These are phyloP conservation scores for Lasioglossum pauxillum DNA, from an alignment of 2,888 invertebrate genomes.

Conservation along the genomic window DNA sequence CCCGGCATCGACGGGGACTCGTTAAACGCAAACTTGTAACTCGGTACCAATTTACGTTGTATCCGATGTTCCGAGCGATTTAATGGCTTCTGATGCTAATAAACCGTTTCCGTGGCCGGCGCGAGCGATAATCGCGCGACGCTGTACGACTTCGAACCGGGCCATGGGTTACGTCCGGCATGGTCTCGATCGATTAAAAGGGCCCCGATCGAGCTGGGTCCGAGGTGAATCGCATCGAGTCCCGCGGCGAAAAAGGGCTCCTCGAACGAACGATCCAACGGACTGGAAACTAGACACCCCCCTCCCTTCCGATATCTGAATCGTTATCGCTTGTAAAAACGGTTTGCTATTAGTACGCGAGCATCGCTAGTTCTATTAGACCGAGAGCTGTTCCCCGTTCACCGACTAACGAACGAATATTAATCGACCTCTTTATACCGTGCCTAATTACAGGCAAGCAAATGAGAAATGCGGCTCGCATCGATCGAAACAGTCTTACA, in stretches of 20 bases:
- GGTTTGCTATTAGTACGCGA: slow-evolving; percentile 6
- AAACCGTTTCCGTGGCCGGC: slow-evolving; percentile 64
- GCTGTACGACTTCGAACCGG: slow-evolving; percentile 19
- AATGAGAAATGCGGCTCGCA: slow-evolving; percentile 9
- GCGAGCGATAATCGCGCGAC: slow-evolving; percentile 32
- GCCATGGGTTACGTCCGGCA: slow-evolving; percentile 27
- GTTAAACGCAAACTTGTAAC: slow-evolving; percentile 61
- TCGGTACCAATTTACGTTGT: slow-evolving; percentile 69
- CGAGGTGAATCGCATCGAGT: neutral
- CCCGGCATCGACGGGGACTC: slow-evolving; percentile 46
- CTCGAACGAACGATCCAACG: slow-evolving; percentile 5
- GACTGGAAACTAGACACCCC: neutral
- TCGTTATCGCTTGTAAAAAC: slow-evolving; percentile 26
- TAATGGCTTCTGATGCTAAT: slow-evolving; percentile 66
- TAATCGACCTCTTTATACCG: slow-evolving; percentile 35
- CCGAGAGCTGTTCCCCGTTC: neutral
- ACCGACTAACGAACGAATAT: slow-evolving; percentile 50
- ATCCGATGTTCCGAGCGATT: slow-evolving; percentile 64
- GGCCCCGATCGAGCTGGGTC: neutral
- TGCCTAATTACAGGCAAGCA: slow-evolving; percentile 30
- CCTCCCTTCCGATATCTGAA: neutral
- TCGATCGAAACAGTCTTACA: slow-evolving; percentile 42
- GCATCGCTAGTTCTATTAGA: slow-evolving; percentile 1
- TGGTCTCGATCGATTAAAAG: slow-evolving; percentile 49
- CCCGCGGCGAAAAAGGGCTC: slow-evolving; percentile 7